Evolutionary conservation across 1,140 invertebrate species (phyloP), one percentile per base, ranked within the genome.

Genomic region (Venustaconcha ellipsiformis): DNA sequence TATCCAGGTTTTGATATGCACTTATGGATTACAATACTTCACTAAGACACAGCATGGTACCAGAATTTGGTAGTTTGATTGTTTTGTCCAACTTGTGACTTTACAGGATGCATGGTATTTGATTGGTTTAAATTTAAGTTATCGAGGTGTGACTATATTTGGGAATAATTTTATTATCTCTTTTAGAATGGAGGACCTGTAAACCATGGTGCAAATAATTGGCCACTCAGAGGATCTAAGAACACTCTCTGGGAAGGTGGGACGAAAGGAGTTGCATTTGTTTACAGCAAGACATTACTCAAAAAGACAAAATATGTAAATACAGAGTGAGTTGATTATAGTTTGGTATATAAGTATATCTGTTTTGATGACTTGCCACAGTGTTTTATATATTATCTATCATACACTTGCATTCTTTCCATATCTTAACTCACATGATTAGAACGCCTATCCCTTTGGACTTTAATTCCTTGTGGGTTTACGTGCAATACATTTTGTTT

Each of bases 101-200:
- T 48, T 48, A 48, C 37, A 48, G 0, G 4, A 48, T 48, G 37
- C 37, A 48, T 48, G 6, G 11, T 48, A 48, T 48, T 48, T 48
- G 11, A 48, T 4, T 48, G 37, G 37, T 48, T 48, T 6, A 48
- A 48, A 48, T 48, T 48, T 48, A 6, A 48, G 8, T 48, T 48
- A 48, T 15, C 56, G 12, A 71, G 8, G 18, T n/a, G 0, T 62
- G 59, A 62, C 59, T 62, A 1, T 20, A 23, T 20, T 18, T 26
- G 17, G 37, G 70, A 60, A 12, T 58, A n/a, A 17, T 30, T 57
- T 37, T 56, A 67, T 59, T 13, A 57, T 18, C 62, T 37, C 18
- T 62, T 55, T 14, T 58, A 86, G 85, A 89, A 89, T 72, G 88
- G 88, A 11, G 88, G 87, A 0, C 82, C 84, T n/a, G 79, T 80